Base-by-base conservation (phyloP, 1,140 invertebrate species). In the Pseudomyrmex concolor region DNA sequence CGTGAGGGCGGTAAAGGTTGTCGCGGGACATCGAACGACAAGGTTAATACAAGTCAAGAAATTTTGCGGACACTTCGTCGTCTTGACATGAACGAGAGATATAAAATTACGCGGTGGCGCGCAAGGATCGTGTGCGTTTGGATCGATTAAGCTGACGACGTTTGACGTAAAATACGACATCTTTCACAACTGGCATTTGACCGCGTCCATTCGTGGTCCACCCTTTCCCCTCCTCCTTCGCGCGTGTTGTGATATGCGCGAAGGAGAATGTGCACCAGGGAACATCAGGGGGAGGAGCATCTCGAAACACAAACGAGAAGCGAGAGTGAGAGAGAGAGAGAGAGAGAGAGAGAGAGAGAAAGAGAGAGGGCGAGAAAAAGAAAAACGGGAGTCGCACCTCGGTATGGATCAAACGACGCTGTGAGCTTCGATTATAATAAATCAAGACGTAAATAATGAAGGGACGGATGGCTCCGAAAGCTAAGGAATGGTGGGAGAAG, bases 361-460 rank as follows among this genome's bases (percentile, higher is more conserved):
- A 70, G 34, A 22, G 48, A 54, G 54, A 59, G 67, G 60, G 50
- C 50, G 43, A 59, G 68, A 64, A 71, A 66, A 81, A 83, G 84
- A 83, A 45, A 82, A 77, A 78, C 50, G 63, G 50, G 34, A 64
- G 68, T 73, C 88, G 83, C 80, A 84, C 82, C 89, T 90, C 91
- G 90, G 90, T 89, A 83, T 83, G 91, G 90, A 92, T 93, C 91
- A 93, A 93, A 93, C 91, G 90, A 87, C 78, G 83, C 84, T 89
- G 62, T 67, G 87, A 89, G 89, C 87, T 89, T 94, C 93, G 93
- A 94, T 94, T 93, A 92, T 93, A 92, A 94, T 94, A 94, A 94
- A 94, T 93, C 92, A 93, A 93, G 88, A 92, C 91, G 93, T 93
- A 93, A 94, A 94, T 94, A 94, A 94, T 90, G 91, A 90, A 91